Evolutionary conservation across 2,888 invertebrate species (phyloP), one percentile per base, ranked within the genome.

Genomic region (Drosophila flavopinicola): DNA sequence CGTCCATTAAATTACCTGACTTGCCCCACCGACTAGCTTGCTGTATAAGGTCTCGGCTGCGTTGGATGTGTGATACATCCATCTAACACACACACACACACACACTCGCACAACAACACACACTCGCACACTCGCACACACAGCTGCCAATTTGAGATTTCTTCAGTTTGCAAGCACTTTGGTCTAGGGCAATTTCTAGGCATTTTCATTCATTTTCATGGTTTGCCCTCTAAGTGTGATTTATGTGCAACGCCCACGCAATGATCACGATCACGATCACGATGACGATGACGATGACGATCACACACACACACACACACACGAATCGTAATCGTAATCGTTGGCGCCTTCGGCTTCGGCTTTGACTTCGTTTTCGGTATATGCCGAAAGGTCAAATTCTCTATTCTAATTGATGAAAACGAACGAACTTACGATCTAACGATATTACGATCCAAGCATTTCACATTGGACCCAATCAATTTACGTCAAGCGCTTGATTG

Each of bases 241-340:
- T 79, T 79, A 83, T 85, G 73, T 65, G 68, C 57, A 63, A 57
- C 53, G 68, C 73, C 80, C 80, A 72, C 84, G 80, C 73, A 77
- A 79, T 35, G 42, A 33, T 41, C 39, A 32, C 54, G 53, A 78
- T 48, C 42, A 39, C 20, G 20, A 20, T 20, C 20, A 20, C 20
- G 4, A 20, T 20, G n/a, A 79, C 32, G 42, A 33, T 41, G 24
- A 32, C 54, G 53, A 78, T 48, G 38, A 39, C 20, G 20, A 20
- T 20, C 20, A 20, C 20, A 20, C n/a, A n/a, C n/a, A n/a, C n/a
- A n/a, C n/a, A n/a, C n/a, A n/a, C 35, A 17, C 23, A 20, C 10
- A 20, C 29, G 49, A 29, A 29, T 57, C 56, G 32, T 23, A 33
- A 38, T 60, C 38, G 47, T 32, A 25, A 72, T 66, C 54, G 47